Evolutionary conservation across 2,797 vertebrate species (phyloP).

Genomic region (Pantherophis alleghaniensis): DNA sequence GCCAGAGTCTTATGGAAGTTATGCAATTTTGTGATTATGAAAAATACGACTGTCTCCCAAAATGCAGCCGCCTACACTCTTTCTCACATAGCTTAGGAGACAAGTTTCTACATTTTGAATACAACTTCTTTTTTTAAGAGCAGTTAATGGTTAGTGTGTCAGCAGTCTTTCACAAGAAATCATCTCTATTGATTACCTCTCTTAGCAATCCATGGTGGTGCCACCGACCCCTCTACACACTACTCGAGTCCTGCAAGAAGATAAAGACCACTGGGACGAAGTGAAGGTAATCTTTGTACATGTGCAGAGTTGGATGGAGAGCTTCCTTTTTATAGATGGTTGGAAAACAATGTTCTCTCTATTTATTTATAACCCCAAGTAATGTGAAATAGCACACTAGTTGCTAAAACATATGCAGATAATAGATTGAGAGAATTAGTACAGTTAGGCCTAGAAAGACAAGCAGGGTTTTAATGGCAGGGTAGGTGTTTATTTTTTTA

Average conservation of each 20-base stretch:
- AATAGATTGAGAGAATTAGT: neutral
- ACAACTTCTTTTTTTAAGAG: neutral
- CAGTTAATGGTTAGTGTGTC: neutral
- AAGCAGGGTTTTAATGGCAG: neutral
- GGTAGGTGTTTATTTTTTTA: neutral
- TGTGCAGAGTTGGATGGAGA: neutral
- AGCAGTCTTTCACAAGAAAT: neutral
- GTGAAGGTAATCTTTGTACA: conserved; percentile 81
- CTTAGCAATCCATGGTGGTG: conserved; percentile 89
- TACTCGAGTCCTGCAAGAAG: conserved; percentile 91
- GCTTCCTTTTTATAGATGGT: conserved; percentile 4
- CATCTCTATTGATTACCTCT: conserved; percentile 26
- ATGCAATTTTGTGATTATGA: neutral
- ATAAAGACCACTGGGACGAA: conserved; percentile 96
- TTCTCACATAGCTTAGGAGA: conserved; percentile 1
- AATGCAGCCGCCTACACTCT: neutral
- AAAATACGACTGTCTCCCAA: neutral
- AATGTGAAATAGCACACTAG: neutral
- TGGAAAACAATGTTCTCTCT: neutral
- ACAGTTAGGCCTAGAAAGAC: neutral
- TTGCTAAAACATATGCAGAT: neutral
- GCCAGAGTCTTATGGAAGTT: neutral
- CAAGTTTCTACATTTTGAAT: conserved; percentile 11
- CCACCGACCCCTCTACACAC: conserved; percentile 95
- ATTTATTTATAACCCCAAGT: neutral